Base-by-base conservation (phyloP, 1,140 invertebrate genomes). In the Halictus rubicundus region DNA sequence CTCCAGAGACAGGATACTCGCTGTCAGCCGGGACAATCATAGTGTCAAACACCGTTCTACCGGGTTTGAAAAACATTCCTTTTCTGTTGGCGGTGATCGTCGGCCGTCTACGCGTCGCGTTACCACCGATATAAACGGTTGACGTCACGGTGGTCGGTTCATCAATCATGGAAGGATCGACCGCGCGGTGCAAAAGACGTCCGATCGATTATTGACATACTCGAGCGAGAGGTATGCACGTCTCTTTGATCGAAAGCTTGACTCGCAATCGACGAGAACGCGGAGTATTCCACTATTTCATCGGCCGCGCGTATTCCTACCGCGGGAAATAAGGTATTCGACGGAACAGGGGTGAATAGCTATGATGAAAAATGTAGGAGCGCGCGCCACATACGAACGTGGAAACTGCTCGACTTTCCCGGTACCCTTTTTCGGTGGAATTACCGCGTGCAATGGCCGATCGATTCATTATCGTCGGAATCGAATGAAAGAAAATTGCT, bases 111-210 rank as follows among this genome's bases (percentile, higher is more conserved):
- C 27, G 14, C 46, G 7, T 21, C 16, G 49, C 37, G 37, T 77
- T 61, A 32, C 4, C 21, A 14, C 9, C 21, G 23, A 32, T 39
- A 65, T 72, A 79, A 71, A 66, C 69, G 70, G 21, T 21, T 16
- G 52, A 59, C 42, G 52, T 74, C 27, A 39, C 10, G 21, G 10
- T 4, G 37, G 25, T 66, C 23, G 71, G 16, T 77, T 81, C 80
- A 81, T 81, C 80, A 68, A 81, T 81, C 80, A 78, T 68, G n/a
- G n/a, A 81, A 71, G 78, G 70, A 61, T n/a, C 39, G 39, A 42
- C 76, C 27, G 23, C 63, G 54, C 27, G 63, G 12, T 16, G 72
- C 52, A 54, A 76, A 73, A 73, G 71, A 64, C 64, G 54, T 42
- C 46, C 25, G 63, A 8, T 65, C 65, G 72, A 66, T 80, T 76